Evolutionary conservation across 2,797 vertebrate species (phyloP).

Genomic region (Bufotes viridis): DNA sequence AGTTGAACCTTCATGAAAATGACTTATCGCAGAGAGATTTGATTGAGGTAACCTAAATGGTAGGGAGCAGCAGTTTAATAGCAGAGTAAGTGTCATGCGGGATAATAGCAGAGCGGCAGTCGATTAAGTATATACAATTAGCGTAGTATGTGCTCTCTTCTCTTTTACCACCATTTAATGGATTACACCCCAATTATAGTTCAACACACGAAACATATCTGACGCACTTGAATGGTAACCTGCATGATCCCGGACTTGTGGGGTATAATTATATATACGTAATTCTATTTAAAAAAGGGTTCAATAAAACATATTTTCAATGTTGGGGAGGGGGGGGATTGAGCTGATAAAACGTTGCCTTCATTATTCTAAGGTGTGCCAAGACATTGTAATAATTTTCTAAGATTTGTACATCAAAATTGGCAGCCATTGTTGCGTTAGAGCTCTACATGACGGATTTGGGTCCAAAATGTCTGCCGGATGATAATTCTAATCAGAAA

Average conservation of each 20-base stretch:
- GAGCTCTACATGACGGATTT: background rate
- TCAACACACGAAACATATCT: constrained; percentile 12
- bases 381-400: constrained; percentile 30
- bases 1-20: background rate
- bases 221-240: background rate
- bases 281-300: background rate
- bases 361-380: constrained; percentile 14
- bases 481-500: constrained; percentile 25
- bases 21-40: background rate
- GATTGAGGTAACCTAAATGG: constrained; percentile 12
- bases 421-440: background rate
- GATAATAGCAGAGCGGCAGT: constrained; percentile 20
- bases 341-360: background rate
- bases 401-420: background rate
- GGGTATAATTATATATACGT: constrained; percentile 10
- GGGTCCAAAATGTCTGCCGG: background rate
- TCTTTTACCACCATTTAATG: constrained; percentile 15
- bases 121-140: constrained; percentile 25
- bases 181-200: constrained; percentile 32
- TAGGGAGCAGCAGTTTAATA: constrained; percentile 33
- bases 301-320: constrained; percentile 2
- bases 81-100: constrained; percentile 6
- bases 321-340: background rate
- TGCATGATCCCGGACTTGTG: background rate
- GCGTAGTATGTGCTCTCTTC: background rate